Percentiles rank a stretch among this genome's conserved stretches.
phyloP scores from a whole-genome alignment of 2,797 vertebrate species.

The Arctocebus calabarensis region DNA sequence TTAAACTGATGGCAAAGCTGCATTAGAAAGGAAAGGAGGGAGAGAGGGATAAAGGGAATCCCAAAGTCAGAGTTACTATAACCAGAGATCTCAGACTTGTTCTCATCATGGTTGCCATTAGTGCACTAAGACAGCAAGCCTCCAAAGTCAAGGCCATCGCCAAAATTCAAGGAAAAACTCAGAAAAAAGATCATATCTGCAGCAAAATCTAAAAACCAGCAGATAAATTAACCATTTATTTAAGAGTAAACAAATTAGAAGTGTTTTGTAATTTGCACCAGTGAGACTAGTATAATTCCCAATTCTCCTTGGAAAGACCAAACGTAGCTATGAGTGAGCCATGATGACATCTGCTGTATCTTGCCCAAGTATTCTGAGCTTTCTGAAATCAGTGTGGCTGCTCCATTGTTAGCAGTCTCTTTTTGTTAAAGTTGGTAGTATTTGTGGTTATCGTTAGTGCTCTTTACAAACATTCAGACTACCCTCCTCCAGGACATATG shows the following conservation, averaged over 20 bases:
- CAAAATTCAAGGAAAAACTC: slow-evolving; percentile 21
- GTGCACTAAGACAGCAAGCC: neutral
- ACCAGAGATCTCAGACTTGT: neutral
- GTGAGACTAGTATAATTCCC: neutral
- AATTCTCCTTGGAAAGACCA: neutral
- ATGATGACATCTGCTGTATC: neutral
- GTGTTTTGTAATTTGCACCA: neutral
- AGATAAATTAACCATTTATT: neutral
- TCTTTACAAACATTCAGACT: neutral
- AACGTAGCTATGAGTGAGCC: neutral
- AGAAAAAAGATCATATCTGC: neutral
- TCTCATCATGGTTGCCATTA: neutral
- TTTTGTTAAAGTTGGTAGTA: neutral
- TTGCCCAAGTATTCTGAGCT: neutral
- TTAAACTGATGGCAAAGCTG: slow-evolving; percentile 1
- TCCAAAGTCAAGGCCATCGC: neutral
- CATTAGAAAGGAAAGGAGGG: neutral
- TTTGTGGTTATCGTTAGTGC: neutral
- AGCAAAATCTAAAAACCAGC: slow-evolving; percentile 11
- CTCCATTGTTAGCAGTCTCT: neutral
- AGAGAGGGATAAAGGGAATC: neutral
- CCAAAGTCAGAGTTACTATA: neutral
- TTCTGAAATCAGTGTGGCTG: neutral
- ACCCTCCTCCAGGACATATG: too few species aligned
- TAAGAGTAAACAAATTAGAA: neutral